Percentiles rank a stretch among this genome's conserved stretches.
phyloP scores from a whole-genome alignment of 2,888 invertebrate species.

The Aleiodes alternator region DNA sequence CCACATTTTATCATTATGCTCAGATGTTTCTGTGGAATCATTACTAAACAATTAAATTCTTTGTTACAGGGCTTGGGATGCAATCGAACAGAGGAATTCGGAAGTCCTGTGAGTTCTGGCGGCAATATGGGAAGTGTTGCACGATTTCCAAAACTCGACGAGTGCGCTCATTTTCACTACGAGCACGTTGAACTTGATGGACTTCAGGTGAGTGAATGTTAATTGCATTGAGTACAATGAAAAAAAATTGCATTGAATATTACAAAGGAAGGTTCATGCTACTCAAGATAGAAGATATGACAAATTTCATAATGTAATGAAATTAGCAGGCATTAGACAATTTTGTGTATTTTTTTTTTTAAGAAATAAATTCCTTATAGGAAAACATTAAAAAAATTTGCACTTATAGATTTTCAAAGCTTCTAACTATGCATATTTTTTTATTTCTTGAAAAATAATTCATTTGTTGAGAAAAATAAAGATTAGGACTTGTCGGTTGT shows the following conservation, averaged over 20 bases:
- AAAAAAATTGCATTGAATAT: too few relatives aligned
- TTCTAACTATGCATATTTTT: too few relatives aligned
- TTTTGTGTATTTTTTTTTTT: too few relatives aligned
- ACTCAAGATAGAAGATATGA: too few relatives aligned
- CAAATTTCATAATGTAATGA: too few relatives aligned
- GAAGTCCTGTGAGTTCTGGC: conserved; percentile 68
- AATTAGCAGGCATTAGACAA: too few relatives aligned
- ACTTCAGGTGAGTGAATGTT: conserved; percentile 76
- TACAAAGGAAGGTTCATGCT: too few relatives aligned
- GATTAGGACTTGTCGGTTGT: too few relatives aligned
- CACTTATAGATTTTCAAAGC: too few relatives aligned
- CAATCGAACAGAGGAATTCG: conserved; percentile 68
- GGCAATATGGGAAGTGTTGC: conserved; percentile 72
- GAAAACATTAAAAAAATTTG: conserved; percentile 13
- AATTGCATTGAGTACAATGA: too few relatives aligned
- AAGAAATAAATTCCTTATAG: neutral
- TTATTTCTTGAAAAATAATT: too few relatives aligned
- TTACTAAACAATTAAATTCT: neutral
- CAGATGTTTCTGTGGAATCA: neutral
- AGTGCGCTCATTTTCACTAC: conserved; percentile 99
- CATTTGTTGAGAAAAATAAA: conserved; percentile 1
- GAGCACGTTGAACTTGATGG: conserved; percentile 94
- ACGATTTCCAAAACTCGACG: conserved; percentile 90
- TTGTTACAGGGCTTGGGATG: conserved; percentile 66
- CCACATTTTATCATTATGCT: too few relatives aligned